phyloP scores from a whole-genome alignment of 2,797 vertebrate genomes.

The Melanotaenia parkinsoni region DNA sequence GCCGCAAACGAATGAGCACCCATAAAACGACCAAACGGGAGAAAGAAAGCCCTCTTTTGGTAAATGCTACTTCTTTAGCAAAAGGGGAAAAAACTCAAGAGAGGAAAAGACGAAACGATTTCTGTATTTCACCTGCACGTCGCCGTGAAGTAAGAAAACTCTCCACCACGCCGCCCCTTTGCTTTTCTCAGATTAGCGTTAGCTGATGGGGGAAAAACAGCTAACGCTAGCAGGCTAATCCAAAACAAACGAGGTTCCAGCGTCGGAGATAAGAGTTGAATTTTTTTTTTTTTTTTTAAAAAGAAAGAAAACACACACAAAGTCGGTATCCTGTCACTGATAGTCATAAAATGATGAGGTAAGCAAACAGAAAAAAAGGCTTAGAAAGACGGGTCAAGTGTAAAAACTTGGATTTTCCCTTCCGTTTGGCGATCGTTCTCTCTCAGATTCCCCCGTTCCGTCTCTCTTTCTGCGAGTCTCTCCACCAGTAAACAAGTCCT shows the following conservation, averaged over 20 bases:
- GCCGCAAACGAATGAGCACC: conserved; percentile 59
- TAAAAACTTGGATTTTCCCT: conserved; percentile 81
- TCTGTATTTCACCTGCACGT: conserved; percentile 53
- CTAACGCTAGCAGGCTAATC: conserved; percentile 78
- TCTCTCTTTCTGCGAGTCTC: conserved; percentile 77
- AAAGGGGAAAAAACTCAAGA: not conserved
- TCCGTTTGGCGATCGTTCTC: conserved; percentile 69
- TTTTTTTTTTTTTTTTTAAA: not conserved
- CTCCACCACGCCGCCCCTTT: conserved; percentile 68
- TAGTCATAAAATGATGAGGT: conserved; percentile 38
- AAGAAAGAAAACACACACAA: conserved; percentile 20
- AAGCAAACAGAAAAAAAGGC: conserved; percentile 53
- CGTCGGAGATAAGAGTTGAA: conserved; percentile 54
- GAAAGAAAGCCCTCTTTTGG: conserved; percentile 15
- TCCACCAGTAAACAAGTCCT: conserved; percentile 90
- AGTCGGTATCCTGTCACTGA: conserved; percentile 43
- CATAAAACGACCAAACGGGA: conserved; percentile 47
- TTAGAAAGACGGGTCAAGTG: conserved; percentile 73
- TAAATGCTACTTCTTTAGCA: conserved; percentile 22
- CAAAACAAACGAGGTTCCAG: conserved; percentile 75
- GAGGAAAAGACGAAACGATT: conserved; percentile 6
- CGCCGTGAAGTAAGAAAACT: conserved; percentile 66
- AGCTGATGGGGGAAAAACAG: conserved; percentile 52
- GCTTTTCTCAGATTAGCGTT: conserved; percentile 68
- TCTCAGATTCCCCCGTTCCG: conserved; percentile 78